Conservation (phyloP, 2,797 vertebrate genomes). For the Hephaestus fuliginosus region DNA sequence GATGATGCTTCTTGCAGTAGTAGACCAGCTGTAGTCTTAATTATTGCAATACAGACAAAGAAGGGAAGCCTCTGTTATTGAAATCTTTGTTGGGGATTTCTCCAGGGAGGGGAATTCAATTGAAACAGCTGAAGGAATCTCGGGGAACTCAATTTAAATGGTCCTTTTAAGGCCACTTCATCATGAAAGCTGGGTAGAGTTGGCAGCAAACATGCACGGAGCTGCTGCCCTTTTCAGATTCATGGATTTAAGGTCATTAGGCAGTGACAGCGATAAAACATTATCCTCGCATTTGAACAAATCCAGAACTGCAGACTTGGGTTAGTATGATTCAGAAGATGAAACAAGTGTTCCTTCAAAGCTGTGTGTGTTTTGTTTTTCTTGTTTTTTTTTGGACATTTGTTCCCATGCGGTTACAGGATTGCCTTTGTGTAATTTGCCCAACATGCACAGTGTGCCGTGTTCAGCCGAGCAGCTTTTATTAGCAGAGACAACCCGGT, state of each 20-base stretch:
- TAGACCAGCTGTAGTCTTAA: slow-evolving; percentile 51
- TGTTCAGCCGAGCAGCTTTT: slow-evolving; percentile 41
- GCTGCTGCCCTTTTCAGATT: slow-evolving; percentile 56
- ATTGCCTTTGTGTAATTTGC: slow-evolving; percentile 38
- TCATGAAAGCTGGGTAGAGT: slow-evolving; percentile 44
- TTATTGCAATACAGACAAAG: slow-evolving; percentile 50
- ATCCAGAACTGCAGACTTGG: slow-evolving; percentile 27
- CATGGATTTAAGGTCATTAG: slow-evolving; percentile 63
- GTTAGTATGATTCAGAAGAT: slow-evolving; percentile 43
- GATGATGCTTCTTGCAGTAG: slow-evolving; percentile 29
- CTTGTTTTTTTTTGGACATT: neutral
- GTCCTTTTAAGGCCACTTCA: slow-evolving; percentile 53
- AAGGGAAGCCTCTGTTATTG: slow-evolving; percentile 51
- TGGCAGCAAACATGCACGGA: slow-evolving; percentile 45
- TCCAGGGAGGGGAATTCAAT: slow-evolving; percentile 41
- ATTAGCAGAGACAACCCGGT: slow-evolving; percentile 30
- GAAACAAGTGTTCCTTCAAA: slow-evolving; percentile 25
- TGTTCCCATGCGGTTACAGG: slow-evolving; percentile 27
- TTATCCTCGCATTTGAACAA: slow-evolving; percentile 28
- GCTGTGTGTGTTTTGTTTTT: neutral
- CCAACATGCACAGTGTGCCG: slow-evolving; percentile 22
- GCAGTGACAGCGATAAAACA: slow-evolving; percentile 52
- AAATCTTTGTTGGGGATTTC: slow-evolving; percentile 53
- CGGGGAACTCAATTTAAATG: slow-evolving; percentile 43
- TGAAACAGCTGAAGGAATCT: slow-evolving; percentile 38